A percentile compares a stretch with the other conserved stretches of the same genome.
phyloP scores from a whole-genome alignment of 2,888 invertebrate species.

The Protophormia terraenovae region DNA sequence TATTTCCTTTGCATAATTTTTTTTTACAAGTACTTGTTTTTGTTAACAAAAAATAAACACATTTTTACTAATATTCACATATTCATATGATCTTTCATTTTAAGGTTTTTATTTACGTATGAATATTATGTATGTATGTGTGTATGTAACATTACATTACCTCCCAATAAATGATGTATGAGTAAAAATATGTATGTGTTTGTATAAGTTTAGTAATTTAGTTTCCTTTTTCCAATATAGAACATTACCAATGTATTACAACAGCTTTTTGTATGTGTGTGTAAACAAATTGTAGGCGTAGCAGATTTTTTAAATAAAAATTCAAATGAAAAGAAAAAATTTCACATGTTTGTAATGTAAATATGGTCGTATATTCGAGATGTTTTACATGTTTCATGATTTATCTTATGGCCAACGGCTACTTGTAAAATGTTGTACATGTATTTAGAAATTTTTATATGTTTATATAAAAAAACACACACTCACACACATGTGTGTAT shows the following conservation, averaged over 20 bases:
- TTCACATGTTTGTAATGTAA: neutral
- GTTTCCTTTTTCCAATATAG: neutral
- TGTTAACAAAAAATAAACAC: conserved; percentile 5
- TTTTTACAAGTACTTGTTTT: conserved; percentile 19
- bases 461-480: too few relatives aligned
- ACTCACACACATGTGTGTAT: too few relatives aligned
- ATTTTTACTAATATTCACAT: neutral
- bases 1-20: conserved; percentile 48
- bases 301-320: neutral
- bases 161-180: neutral
- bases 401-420: conserved; percentile 48
- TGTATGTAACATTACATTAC: neutral
- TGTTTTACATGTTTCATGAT: conserved; percentile 48
- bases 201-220: neutral
- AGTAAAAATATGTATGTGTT: neutral
- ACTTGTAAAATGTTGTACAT: neutral
- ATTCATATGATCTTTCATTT: neutral
- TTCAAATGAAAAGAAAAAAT: neutral
- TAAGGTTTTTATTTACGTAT: neutral
- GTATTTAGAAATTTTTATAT: neutral
- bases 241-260: neutral
- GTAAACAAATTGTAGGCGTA: conserved; percentile 35
- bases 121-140: neutral
- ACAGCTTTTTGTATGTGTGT: neutral
- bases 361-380: neutral